Conservation (phyloP, 2,113 vertebrate species). For the Tachycineta bicolor region DNA sequence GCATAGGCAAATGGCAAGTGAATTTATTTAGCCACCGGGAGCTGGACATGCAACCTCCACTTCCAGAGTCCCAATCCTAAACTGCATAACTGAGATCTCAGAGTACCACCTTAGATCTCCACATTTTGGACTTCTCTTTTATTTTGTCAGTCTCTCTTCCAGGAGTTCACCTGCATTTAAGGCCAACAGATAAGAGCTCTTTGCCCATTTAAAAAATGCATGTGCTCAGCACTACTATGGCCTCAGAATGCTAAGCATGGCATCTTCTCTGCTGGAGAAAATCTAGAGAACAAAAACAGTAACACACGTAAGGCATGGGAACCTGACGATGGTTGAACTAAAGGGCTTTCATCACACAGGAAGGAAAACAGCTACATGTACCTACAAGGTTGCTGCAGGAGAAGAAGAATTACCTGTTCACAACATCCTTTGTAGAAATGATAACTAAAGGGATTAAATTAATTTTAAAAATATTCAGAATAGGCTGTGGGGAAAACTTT, state of each 20-base stretch:
- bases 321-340: neutral
- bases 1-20: neutral
- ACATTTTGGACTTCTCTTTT: neutral
- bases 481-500: neutral
- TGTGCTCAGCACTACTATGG: neutral
- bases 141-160: neutral
- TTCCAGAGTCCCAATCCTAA: neutral
- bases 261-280: neutral
- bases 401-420: neutral
- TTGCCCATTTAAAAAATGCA: neutral
- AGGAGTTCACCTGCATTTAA: neutral
- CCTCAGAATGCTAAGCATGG: neutral
- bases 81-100: neutral
- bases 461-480: neutral
- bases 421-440: neutral
- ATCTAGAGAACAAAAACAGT: neutral
- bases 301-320: fast-evolving
- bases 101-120: neutral
- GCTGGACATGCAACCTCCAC: neutral
- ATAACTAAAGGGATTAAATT: neutral
- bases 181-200: neutral
- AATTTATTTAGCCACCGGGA: neutral
- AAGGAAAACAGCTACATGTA: neutral
- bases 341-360: neutral
- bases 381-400: neutral